Evolutionary conservation across 2,113 vertebrate genomes (phyloP).

Genomic region (Carassius gibelio): DNA sequence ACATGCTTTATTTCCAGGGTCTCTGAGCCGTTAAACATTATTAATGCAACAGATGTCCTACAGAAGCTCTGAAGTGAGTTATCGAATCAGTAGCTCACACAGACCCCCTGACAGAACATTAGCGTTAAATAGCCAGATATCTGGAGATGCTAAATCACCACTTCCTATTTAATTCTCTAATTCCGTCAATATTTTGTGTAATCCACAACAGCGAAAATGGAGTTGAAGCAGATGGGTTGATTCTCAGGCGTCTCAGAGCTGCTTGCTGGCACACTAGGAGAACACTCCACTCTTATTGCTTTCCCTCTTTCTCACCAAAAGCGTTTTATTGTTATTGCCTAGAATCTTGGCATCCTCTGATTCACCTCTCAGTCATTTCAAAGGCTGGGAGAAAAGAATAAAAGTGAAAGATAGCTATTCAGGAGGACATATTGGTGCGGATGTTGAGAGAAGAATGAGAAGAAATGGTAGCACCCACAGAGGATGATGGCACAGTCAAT

Average conservation of each 20-base stretch:
- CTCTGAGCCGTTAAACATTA: background rate
- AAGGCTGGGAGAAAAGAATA: constrained; percentile 34
- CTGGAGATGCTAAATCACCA: background rate
- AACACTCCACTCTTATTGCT: constrained; percentile 49
- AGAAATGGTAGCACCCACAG: constrained; percentile 27
- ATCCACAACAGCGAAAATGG: constrained; percentile 23
- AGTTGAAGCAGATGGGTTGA: constrained; percentile 46
- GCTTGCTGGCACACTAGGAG: constrained; percentile 29
- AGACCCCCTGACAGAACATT: background rate
- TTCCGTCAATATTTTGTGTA: background rate
- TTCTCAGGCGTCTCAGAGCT: constrained; percentile 34
- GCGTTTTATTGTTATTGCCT: constrained; percentile 54
- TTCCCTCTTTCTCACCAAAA: constrained; percentile 39
- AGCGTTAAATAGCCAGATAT: background rate
- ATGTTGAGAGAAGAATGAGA: constrained; percentile 23
- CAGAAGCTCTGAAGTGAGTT: background rate
- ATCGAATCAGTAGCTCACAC: background rate
- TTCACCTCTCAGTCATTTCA: constrained; percentile 21
- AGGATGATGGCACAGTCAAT: constrained; percentile 23
- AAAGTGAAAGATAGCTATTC: constrained; percentile 37
- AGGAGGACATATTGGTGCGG: background rate
- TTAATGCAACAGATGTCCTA: background rate
- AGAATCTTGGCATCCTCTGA: constrained; percentile 1
- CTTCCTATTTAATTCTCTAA: constrained; percentile 33
- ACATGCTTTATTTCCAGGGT: background rate